Evolutionary conservation across 2,797 vertebrate species (phyloP), one percentile per base, ranked within the genome.

Genomic region (Acanthurus leucopareius): DNA sequence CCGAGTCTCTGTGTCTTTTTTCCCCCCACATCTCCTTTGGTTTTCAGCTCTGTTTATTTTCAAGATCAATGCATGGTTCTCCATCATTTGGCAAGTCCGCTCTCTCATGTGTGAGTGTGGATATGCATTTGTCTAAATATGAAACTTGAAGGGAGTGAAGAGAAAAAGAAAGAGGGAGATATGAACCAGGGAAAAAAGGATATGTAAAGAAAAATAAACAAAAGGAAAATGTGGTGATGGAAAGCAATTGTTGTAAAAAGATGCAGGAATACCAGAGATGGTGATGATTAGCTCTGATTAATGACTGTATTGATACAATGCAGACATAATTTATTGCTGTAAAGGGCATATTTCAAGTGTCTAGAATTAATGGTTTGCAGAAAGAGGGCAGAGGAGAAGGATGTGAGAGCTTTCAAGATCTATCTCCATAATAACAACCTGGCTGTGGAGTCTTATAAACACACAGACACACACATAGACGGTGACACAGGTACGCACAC

Each of bases 1-100:
- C 59, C 28, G 48, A 53, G 22, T 75, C 71, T 75, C 65, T 44
- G 60, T 65, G 47, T 61, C 71, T 58, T 66, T 74, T 54, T 28
- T n/a, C n/a, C 60, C 49, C 48, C 15, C 20, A 71, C 76, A 28
- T 83, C 74, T 74, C 53, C 42, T 79, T 79, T 68, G 60, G 79
- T 83, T 84, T 85, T 69, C 10, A 4, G 59, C 70, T 90, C 84
- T 90, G 88, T 84, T 90, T 90, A 89, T 85, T 92, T 84, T 90
- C 76, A 79, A 78, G 49, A 78, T 88, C 79, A 81, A 64, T 69
- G 82, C 42, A 48, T 5, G 49, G 63, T 61, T 78, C 82, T 73
- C 32, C 81, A 84, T 80, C 84, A 83, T 70, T 87, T 84, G 87
- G 82, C 90, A 58, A 71, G 61, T 80, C 69, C 15, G 76, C 20